phyloP scores from a whole-genome alignment of 2,113 vertebrate species.

The Synchiropus splendidus region DNA sequence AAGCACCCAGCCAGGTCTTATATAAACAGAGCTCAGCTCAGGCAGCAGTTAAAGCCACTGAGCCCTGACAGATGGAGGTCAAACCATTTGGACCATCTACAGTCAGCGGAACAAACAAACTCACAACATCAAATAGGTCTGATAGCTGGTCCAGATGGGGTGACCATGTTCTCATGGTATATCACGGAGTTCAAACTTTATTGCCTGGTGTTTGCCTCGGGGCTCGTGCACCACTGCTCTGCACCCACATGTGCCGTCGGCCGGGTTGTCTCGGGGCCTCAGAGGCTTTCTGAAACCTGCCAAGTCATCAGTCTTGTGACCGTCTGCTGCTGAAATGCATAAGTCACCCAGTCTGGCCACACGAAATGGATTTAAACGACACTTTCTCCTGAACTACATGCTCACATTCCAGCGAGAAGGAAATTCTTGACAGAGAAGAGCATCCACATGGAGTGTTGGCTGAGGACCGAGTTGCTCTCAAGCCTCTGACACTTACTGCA shows the following conservation, averaged over 20 bases:
- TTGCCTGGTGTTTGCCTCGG: slow-evolving; percentile 38
- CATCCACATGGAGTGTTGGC: too few relatives aligned
- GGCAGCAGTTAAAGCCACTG: slow-evolving; percentile 13
- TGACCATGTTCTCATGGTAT: slow-evolving; percentile 42
- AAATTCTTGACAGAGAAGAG: too few relatives aligned
- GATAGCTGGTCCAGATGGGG: too few relatives aligned
- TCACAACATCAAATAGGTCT: too few relatives aligned
- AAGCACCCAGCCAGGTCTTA: slow-evolving; percentile 12
- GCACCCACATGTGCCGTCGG: slow-evolving; percentile 42
- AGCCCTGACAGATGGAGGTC: slow-evolving; percentile 27
- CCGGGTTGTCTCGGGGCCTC: slow-evolving; percentile 8
- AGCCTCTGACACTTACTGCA: too few relatives aligned
- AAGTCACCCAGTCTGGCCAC: slow-evolving; percentile 1
- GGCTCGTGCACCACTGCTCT: slow-evolving; percentile 18
- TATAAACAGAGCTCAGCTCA: slow-evolving; percentile 24
- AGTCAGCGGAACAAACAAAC: slow-evolving; percentile 1
- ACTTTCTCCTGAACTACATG: too few relatives aligned
- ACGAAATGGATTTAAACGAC: not conserved
- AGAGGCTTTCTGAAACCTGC: slow-evolving; percentile 22
- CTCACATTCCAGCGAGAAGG: too few relatives aligned
- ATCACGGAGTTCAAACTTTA: slow-evolving; percentile 37
- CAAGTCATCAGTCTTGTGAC: slow-evolving; percentile 18
- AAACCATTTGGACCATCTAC: slow-evolving; percentile 15
- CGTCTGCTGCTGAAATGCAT: slow-evolving; percentile 14
- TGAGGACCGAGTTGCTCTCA: too few relatives aligned